Evolutionary conservation across 2,113 vertebrate species (phyloP), one percentile per base, ranked within the genome.

Genomic region (Hemiscyllium ocellatum): DNA sequence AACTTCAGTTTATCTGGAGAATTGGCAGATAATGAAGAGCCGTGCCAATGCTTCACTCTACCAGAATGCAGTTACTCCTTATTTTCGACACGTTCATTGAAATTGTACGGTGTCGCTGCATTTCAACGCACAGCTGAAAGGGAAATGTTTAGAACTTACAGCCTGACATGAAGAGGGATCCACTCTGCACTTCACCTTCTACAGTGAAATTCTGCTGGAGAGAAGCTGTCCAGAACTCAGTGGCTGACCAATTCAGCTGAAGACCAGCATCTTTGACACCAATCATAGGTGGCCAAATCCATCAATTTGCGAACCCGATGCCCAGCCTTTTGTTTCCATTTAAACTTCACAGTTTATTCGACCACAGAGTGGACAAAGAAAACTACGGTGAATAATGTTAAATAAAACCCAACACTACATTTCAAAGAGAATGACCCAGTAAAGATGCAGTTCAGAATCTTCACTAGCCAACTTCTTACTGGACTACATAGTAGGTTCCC

Each of bases 141-240:
- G 50, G 52, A 90, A 90, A 4, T 33, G 66, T 94, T 94, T 69
- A 66, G 68, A 94, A 37, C 65, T 94, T 61, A 94, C 90, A 94
- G 19, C n/a, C 52, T 94, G 90, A 94, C n/a, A 68, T 68, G 61
- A 94, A 69, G 87, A 8, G 33, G 17, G 1, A 42, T 94, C 65
- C 90, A 68, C 7, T n/a, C n/a, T 33, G 17, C 13, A n/a, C 52
- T 33, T 91, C 8, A 33, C 89, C 65, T 66, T 91, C 89, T 91
- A 33, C 52, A 94, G 90, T 68, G 90, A 68, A 65, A 68, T 6
- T 20, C 61, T 94, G 90, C 42, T n/a, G 15, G 90, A 22, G 33
- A 19, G 52, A 90, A 61, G 50, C 87, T 90, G 52, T 61, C 87
- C 52, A 90, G 87, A 61, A 52, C 50, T 33, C 7, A 26, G 87